Evolutionary conservation across 2,113 vertebrate species (phyloP).

Genomic region (Megaceryle torquata): DNA sequence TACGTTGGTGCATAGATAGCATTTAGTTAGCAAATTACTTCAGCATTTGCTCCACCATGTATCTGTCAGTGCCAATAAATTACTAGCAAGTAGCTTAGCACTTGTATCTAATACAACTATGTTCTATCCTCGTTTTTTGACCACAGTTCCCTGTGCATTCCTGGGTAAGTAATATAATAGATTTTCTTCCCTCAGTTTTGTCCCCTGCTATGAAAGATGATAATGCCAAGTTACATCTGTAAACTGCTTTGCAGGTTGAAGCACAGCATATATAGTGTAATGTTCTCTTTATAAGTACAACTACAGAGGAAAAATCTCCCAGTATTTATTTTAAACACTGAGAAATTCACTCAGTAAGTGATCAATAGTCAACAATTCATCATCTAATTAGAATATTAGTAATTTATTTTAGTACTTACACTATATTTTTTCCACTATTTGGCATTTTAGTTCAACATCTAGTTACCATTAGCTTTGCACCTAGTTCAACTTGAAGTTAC

Average conservation of each 20-base stretch:
- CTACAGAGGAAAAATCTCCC: background rate
- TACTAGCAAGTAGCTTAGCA: background rate
- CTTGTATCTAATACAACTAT: background rate
- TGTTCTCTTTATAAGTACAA: background rate
- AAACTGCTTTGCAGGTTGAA: background rate
- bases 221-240: background rate
- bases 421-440: background rate
- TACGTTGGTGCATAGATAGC: background rate
- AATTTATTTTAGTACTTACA: background rate
- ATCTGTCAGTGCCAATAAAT: background rate
- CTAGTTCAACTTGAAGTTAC: background rate
- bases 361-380: background rate
- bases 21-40: background rate
- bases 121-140: background rate
- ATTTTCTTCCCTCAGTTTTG: background rate
- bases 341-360: background rate
- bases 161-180: background rate
- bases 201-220: accelerated
- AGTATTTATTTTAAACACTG: background rate
- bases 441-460: background rate
- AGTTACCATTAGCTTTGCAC: background rate
- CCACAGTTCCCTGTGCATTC: background rate
- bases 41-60: background rate
- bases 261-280: background rate
- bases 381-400: background rate